Evolutionary conservation across 1,140 invertebrate genomes (phyloP), one percentile per base, ranked within the genome.

Genomic region (Drosophila pruinosa): DNA sequence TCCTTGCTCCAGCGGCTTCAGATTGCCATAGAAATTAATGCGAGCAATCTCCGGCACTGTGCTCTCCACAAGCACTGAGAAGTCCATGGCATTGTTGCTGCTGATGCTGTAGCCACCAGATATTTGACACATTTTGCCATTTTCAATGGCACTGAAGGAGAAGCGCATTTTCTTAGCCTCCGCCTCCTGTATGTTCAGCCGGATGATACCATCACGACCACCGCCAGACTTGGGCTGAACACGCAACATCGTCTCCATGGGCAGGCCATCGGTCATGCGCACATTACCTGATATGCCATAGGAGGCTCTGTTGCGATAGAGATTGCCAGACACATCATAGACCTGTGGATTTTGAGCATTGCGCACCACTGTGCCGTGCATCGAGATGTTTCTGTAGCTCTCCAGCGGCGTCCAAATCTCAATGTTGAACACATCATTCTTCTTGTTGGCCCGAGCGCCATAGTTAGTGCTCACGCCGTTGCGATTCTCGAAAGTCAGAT

Each of bases 381-480:
- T 76, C 2, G 90, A 91, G 4, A 91, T 77, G 47, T 91, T 91
- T 0, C 74, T 59, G 62, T 74, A 91, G 43, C 85, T 79, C 31
- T 81, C 74, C 6, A 91, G 39, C 2, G 90, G 90, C 10, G 90
- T 91, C 78, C 76, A 85, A 4, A 91, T 52, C 15, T 91, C 90
- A 17, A 90, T 69, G 36, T 91, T 90, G 41, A 91, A 79, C 15
- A 85, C 75, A 26, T 91, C 81, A 10, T 78, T 57, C 17, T 73
- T 80, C 21, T 82, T 75, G 31, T 72, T 79, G 10, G 80, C 86
- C 1, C 83, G 65, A 2, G 81, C 72, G 0, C 88, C 83, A 43
- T 89, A 91, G 4, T 73, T 69, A 8, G 82, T 67, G 12, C 64
- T 74, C 38, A 74, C 52, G 2, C 83, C 78, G n/a, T 75, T 50